Conservation (phyloP, 2,797 vertebrate genomes). For the Gadopsis bispinosus region DNA sequence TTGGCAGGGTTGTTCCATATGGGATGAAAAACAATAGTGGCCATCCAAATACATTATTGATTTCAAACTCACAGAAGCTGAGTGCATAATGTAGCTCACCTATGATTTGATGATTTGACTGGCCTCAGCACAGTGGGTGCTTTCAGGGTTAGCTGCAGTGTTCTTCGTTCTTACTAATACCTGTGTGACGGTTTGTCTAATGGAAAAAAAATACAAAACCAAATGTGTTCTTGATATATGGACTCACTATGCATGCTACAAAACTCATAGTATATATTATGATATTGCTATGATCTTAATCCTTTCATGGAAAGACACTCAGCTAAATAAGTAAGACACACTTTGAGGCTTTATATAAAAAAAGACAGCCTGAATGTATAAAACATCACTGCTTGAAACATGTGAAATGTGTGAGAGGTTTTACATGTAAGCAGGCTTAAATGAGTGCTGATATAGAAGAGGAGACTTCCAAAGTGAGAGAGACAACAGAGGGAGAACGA, state of each 20-base stretch:
- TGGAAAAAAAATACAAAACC: background rate
- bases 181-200: background rate
- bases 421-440: constrained; percentile 40
- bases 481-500: constrained; percentile 37
- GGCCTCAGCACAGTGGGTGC: constrained; percentile 16
- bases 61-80: constrained; percentile 2
- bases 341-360: constrained; percentile 3
- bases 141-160: background rate
- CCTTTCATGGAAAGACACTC: background rate
- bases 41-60: constrained; percentile 32
- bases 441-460: constrained; percentile 21
- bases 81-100: constrained; percentile 22
- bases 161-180: background rate
- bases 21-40: constrained; percentile 8
- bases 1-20: background rate
- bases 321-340: background rate
- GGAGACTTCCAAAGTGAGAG: constrained; percentile 16
- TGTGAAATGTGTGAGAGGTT: constrained; percentile 30
- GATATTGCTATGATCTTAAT: background rate
- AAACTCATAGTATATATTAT: background rate
- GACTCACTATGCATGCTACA: background rate
- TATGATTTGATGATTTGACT: constrained; percentile 20
- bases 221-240: background rate
- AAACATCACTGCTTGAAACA: constrained; percentile 30
- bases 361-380: constrained; percentile 16